phyloP scores from a whole-genome alignment of 2,113 vertebrate genomes.

The Chauna torquata region DNA sequence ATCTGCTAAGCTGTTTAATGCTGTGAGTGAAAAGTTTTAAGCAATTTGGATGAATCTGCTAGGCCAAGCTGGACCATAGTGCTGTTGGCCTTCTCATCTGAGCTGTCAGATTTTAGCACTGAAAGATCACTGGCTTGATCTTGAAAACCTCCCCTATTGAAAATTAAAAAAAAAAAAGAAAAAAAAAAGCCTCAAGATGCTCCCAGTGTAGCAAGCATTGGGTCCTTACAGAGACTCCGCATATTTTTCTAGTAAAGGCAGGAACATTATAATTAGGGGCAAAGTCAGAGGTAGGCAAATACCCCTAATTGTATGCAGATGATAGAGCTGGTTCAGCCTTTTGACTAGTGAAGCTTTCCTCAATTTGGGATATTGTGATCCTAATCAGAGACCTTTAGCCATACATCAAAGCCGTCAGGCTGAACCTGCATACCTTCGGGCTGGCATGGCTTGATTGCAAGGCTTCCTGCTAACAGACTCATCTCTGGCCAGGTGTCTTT shows the following conservation, averaged over 20 bases:
- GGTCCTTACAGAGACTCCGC: background rate
- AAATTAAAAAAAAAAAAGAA: background rate
- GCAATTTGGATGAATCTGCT: background rate
- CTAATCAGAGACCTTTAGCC: constrained; percentile 64
- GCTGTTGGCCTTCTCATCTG: background rate
- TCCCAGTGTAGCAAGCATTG: background rate
- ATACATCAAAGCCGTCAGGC: constrained; percentile 61
- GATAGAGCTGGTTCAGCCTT: constrained; percentile 49
- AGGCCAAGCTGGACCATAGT: background rate
- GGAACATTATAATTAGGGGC: background rate
- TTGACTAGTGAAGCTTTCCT: constrained; percentile 72
- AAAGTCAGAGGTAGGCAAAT: constrained; percentile 43
- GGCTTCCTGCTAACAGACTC: constrained; percentile 42
- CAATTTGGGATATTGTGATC: constrained; percentile 69
- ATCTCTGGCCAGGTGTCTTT: constrained; percentile 67
- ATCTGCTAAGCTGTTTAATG: background rate
- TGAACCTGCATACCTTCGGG: constrained; percentile 22
- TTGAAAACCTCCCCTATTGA: background rate
- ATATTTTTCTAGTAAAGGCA: background rate
- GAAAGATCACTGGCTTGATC: background rate
- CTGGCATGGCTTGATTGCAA: constrained; percentile 37
- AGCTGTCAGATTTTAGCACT: background rate
- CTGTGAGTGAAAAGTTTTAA: background rate
- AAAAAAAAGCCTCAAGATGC: background rate
- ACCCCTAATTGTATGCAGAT: constrained; percentile 65